A percentile compares a stretch with the other conserved stretches of the same genome.
These are phyloP conservation scores for Metridium senile DNA, from an alignment of 92 coral and sea anemone genomes.

Conservation along the genomic window DNA sequence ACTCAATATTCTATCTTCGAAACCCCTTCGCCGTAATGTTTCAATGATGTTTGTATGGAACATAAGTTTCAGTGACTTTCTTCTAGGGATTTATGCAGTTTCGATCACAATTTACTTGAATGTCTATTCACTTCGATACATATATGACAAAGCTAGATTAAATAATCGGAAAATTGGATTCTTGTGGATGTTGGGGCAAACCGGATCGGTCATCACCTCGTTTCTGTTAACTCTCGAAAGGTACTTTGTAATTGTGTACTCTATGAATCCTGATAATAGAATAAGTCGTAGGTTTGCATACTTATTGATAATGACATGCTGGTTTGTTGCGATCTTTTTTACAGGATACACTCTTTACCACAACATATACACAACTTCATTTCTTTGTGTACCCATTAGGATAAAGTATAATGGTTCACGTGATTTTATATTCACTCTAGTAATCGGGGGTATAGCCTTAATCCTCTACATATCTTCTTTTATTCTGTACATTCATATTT, in stretches of 20 bases:
- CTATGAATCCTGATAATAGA: constrained; percentile 32
- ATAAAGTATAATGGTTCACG: not conserved
- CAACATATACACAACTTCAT: constrained; percentile 10
- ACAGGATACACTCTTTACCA: constrained; percentile 29
- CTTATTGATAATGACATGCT: not conserved
- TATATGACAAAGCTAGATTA: not conserved
- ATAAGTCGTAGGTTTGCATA: constrained; percentile 18
- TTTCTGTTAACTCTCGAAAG: constrained; percentile 42
- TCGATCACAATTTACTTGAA: constrained; percentile 23
- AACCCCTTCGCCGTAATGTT: constrained; percentile 24
- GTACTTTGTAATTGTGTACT: constrained; percentile 38
- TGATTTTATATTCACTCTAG: constrained; percentile 22
- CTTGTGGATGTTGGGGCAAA: constrained; percentile 30
- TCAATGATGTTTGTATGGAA: constrained; percentile 40
- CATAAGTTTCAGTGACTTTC: constrained; percentile 46
- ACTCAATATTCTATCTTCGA: constrained; percentile 9
- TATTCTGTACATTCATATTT: constrained; percentile 44
- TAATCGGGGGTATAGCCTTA: constrained; percentile 2
- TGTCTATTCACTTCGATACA: not conserved
- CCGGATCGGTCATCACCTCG: constrained; percentile 35
- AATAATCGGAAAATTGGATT: constrained; percentile 25
- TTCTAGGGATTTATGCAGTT: constrained; percentile 30
- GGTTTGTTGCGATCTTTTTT: constrained; percentile 10
- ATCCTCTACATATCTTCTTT: constrained; percentile 22
- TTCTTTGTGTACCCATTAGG: constrained; percentile 30